A percentile compares a stretch with the other conserved stretches of the same genome.
Conservation (phyloP, 2,888 invertebrate species). For the Apamea monoglypha region DNA sequence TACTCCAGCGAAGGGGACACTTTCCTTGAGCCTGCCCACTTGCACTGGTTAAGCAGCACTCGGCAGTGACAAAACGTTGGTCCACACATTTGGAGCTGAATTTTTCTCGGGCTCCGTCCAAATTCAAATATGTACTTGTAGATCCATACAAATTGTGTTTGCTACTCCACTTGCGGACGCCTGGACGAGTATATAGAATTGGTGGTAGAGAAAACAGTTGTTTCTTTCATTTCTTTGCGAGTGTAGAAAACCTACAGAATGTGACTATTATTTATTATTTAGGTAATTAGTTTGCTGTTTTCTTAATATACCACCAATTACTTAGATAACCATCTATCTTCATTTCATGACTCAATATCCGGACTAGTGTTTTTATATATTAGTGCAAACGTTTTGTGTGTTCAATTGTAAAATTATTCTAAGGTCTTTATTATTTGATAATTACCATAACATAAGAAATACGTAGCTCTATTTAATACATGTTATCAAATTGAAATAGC, state of each 20-base stretch:
- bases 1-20: conserved; percentile 32
- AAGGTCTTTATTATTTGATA: background rate
- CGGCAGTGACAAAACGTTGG: conserved; percentile 48
- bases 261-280: background rate
- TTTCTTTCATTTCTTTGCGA: background rate
- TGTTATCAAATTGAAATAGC: background rate
- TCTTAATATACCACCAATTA: background rate
- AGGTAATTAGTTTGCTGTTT: too few relatives aligned
- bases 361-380: background rate
- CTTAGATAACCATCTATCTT: background rate
- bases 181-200: conserved; percentile 1
- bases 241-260: background rate
- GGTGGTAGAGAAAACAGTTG: too few relatives aligned
- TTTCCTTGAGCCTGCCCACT: conserved; percentile 38
- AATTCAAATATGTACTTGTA: conserved; percentile 36
- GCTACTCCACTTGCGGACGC: background rate
- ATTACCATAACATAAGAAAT: too few relatives aligned
- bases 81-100: conserved; percentile 21
- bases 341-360: background rate
- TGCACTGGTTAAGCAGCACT: conserved; percentile 41
- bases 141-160: conserved; percentile 39
- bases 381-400: too few relatives aligned
- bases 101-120: conserved; percentile 37
- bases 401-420: too few relatives aligned
- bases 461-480: background rate